Percentiles rank a stretch among this genome's conserved stretches.
Conservation (phyloP, 2,888 invertebrate genomes). For the Chrysomela aeneicollis region DNA sequence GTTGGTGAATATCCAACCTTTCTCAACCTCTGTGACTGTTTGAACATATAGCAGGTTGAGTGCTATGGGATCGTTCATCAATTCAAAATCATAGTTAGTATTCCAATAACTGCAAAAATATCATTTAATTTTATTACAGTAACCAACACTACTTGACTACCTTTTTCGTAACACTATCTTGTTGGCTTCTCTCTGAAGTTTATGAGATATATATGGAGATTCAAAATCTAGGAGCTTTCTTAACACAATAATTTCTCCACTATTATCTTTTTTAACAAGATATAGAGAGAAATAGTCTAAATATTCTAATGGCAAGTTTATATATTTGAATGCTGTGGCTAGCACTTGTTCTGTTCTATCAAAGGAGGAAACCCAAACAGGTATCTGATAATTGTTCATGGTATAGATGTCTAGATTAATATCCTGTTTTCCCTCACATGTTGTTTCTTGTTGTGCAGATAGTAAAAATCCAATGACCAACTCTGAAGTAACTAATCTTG, state of each 20-base stretch:
- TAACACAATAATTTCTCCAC: slow-evolving; percentile 75
- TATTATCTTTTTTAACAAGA: slow-evolving; percentile 81
- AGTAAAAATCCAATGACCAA: slow-evolving; percentile 87
- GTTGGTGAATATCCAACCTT: slow-evolving; percentile 83
- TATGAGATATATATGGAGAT: slow-evolving; percentile 93
- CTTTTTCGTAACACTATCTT: slow-evolving; percentile 87
- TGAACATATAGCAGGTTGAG: slow-evolving; percentile 88
- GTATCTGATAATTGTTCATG: slow-evolving; percentile 87
- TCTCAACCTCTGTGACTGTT: slow-evolving; percentile 84
- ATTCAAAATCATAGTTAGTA: slow-evolving; percentile 79
- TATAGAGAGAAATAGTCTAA: slow-evolving; percentile 90
- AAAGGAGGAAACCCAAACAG: slow-evolving; percentile 79
- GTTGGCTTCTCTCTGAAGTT: slow-evolving; percentile 76
- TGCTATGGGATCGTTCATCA: slow-evolving; percentile 83
- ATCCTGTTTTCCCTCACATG: slow-evolving; percentile 71
- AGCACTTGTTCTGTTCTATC: slow-evolving; percentile 86
- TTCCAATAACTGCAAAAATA: slow-evolving; percentile 83
- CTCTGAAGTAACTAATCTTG: slow-evolving; percentile 78
- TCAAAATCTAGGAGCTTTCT: slow-evolving; percentile 96
- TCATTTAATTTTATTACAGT: background rate
- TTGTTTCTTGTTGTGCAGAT: slow-evolving; percentile 91
- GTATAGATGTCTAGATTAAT: slow-evolving; percentile 82
- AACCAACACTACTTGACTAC: slow-evolving; percentile 60
- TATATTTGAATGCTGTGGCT: slow-evolving; percentile 80
- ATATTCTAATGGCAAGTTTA: slow-evolving; percentile 82